A percentile compares a stretch with the other conserved stretches of the same genome.
phyloP scores from a whole-genome alignment of 2,113 vertebrate genomes.

The Xerus inauris region DNA sequence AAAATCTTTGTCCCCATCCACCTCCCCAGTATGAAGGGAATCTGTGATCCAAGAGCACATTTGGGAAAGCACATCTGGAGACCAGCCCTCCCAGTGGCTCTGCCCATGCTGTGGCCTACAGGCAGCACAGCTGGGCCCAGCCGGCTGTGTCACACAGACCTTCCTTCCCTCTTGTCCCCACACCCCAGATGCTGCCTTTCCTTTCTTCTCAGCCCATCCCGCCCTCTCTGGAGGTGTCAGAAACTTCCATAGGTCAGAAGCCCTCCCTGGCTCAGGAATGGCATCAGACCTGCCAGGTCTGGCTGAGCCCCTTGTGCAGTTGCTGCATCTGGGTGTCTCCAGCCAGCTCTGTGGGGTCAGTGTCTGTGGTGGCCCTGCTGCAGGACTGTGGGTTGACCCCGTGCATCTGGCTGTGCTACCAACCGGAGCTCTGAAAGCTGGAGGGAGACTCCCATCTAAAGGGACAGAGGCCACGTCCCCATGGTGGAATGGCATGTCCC shows the following conservation, averaged over 20 bases:
- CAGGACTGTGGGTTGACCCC: not conserved
- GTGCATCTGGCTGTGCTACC: not conserved
- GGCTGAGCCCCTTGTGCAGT: not conserved
- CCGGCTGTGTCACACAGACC: not conserved
- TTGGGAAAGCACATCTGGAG: slow-evolving; percentile 70
- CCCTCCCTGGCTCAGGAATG: slow-evolving; percentile 40
- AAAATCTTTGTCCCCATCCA: not conserved
- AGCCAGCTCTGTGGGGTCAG: not conserved
- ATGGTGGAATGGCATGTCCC: rapidly evolving
- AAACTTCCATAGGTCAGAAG: slow-evolving; percentile 60
- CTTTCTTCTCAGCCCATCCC: rapidly evolving
- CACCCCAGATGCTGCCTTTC: not conserved
- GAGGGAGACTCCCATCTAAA: not conserved
- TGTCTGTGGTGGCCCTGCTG: not conserved
- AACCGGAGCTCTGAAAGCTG: not conserved
- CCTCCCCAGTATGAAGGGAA: not conserved
- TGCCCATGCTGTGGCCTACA: slow-evolving; percentile 54
- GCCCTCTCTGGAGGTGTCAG: not conserved
- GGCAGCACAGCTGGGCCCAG: slow-evolving; percentile 63
- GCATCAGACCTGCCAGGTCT: slow-evolving; percentile 61
- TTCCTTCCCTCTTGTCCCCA: not conserved
- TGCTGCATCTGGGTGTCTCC: not conserved
- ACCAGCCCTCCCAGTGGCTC: slow-evolving; percentile 13
- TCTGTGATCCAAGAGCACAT: not conserved
- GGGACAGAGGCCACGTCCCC: not conserved